phyloP scores from a whole-genome alignment of 92 coral and sea anemone genomes.

The Metridium senile region DNA sequence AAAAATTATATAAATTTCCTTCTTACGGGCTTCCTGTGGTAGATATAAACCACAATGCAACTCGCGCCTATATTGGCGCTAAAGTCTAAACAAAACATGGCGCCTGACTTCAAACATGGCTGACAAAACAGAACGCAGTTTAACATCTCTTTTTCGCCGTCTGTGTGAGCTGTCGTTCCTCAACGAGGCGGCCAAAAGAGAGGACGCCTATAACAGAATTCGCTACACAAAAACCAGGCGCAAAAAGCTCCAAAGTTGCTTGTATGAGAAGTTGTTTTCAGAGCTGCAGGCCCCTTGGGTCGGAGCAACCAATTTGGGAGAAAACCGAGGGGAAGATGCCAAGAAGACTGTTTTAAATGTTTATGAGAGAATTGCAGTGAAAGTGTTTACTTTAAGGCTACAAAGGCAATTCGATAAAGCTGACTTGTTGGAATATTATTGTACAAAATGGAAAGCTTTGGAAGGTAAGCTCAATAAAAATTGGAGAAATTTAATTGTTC shows the following conservation, averaged over 20 bases:
- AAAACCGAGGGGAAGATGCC: neutral
- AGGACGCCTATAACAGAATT: slow-evolving; percentile 60
- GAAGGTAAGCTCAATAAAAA: slow-evolving; percentile 25
- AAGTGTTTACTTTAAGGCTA: slow-evolving; percentile 61
- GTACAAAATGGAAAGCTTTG: slow-evolving; percentile 50
- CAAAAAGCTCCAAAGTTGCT: slow-evolving; percentile 47
- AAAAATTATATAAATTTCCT: neutral
- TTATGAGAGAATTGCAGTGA: slow-evolving; percentile 53
- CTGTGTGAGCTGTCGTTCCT: slow-evolving; percentile 79
- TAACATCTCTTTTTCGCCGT: slow-evolving; percentile 60
- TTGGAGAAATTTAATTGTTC: neutral
- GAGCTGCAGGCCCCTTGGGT: slow-evolving; percentile 79
- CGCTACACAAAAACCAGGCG: slow-evolving; percentile 60
- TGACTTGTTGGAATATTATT: slow-evolving; percentile 59
- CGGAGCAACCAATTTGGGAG: slow-evolving; percentile 12
- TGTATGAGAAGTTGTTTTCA: slow-evolving; percentile 68
- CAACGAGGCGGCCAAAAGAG: slow-evolving; percentile 55
- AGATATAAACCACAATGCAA: neutral
- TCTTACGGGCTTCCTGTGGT: neutral
- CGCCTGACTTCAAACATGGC: neutral
- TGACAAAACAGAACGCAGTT: slow-evolving; percentile 12
- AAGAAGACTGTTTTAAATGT: slow-evolving; percentile 23
- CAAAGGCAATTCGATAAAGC: slow-evolving; percentile 77
- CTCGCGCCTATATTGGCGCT: neutral
- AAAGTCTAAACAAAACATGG: neutral